Percentiles rank a stretch among this genome's conserved stretches.
Conservation (phyloP, 2,888 invertebrate genomes). For the Aradus depressus region DNA sequence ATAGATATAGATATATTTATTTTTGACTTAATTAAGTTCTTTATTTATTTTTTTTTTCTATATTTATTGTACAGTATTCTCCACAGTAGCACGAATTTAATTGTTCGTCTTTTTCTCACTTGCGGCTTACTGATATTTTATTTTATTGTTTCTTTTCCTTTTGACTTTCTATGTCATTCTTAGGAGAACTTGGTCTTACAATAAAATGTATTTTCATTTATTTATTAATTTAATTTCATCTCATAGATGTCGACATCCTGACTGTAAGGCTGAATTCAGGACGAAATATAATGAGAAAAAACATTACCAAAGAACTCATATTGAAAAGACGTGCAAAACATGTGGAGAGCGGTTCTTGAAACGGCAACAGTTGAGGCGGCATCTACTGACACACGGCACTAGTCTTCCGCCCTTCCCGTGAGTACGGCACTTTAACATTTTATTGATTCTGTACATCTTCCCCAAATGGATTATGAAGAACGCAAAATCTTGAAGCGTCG, state of each 20-base stretch:
- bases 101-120: too few relatives aligned
- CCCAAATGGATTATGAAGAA: too few relatives aligned
- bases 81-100: too few relatives aligned
- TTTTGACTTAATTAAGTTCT: too few relatives aligned
- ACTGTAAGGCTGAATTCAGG: constrained; percentile 16
- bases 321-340: constrained; percentile 11
- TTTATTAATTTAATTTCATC: not conserved
- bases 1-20: too few relatives aligned
- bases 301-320: constrained; percentile 18
- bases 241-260: constrained; percentile 12
- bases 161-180: not conserved
- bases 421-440: too few relatives aligned
- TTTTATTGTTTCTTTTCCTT: too few relatives aligned
- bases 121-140: too few relatives aligned
- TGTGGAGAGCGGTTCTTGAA: constrained; percentile 16
- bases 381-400: constrained; percentile 17
- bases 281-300: constrained; percentile 19
- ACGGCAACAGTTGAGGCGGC: constrained; percentile 17
- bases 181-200: not conserved
- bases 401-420: too few relatives aligned
- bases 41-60: not conserved
- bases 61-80: not conserved
- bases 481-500: too few relatives aligned
- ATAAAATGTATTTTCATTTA: not conserved
- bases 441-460: too few relatives aligned